Percentiles rank a stretch among this genome's conserved stretches.
phyloP scores from a whole-genome alignment of 2,797 vertebrate genomes.

The Ibycter americanus region DNA sequence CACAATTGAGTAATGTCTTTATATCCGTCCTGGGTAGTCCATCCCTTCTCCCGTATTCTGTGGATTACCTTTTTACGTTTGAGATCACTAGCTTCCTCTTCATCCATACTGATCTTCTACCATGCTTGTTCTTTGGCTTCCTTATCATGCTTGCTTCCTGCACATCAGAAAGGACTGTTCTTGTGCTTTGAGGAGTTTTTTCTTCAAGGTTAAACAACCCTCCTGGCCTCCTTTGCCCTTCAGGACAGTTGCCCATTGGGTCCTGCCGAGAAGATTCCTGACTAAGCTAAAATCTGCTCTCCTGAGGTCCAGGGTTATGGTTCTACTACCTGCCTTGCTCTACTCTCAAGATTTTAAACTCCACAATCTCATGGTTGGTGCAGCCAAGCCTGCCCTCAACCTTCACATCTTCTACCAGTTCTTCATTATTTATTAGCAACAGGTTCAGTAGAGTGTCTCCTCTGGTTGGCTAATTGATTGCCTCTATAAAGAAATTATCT shows the following conservation, averaged over 20 bases:
- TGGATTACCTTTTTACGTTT: not conserved
- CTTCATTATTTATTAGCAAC: not conserved
- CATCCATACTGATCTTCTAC: not conserved
- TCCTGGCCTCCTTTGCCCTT: not conserved
- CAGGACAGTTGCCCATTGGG: not conserved
- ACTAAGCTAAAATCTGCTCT: not conserved
- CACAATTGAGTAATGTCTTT: not conserved
- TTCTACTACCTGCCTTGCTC: not conserved
- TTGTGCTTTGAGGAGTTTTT: not conserved
- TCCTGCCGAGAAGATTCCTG: not conserved
- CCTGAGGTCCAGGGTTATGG: not conserved
- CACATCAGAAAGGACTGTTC: not conserved
- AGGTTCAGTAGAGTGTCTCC: not conserved
- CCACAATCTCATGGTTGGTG: not conserved
- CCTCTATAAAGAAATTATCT: not conserved
- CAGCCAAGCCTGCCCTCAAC: not conserved
- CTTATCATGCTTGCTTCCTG: not conserved
- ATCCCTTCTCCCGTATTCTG: not conserved
- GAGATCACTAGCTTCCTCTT: not conserved
- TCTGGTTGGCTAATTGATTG: not conserved
- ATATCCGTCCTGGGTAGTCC: not conserved
- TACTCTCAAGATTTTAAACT: not conserved
- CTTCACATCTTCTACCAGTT: not conserved
- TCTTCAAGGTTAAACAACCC: not conserved
- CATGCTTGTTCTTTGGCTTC: not conserved